These are phyloP conservation scores for Champsocephalus gunnari DNA, from an alignment of 2,797 vertebrate genomes.

Conservation along the genomic window DNA sequence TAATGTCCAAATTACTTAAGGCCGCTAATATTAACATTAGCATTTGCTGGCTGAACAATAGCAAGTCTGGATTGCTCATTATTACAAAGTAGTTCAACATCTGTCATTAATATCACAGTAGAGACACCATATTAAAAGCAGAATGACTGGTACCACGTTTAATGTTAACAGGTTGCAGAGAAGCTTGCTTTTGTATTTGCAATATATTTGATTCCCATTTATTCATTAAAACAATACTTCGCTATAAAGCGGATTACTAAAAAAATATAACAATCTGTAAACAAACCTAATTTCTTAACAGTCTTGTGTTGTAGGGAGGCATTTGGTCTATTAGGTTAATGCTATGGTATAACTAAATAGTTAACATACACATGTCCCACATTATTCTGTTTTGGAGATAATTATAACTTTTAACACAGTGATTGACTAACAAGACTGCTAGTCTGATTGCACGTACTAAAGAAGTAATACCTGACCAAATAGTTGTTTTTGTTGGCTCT, in stretches of 20 bases:
- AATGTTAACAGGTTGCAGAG: not conserved
- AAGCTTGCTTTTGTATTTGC: constrained; percentile 38
- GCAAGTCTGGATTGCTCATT: not conserved
- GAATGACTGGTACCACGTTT: not conserved
- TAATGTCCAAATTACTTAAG: constrained; percentile 15
- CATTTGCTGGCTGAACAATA: constrained; percentile 10
- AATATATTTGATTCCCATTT: constrained; percentile 14
- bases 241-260: constrained; percentile 34
- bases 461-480: constrained; percentile 8
- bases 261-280: constrained; percentile 20
- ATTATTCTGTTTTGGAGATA: constrained; percentile 6
- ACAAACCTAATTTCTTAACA: constrained; percentile 21
- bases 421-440: constrained; percentile 15
- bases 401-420: constrained; percentile 21
- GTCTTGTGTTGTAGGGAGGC: constrained; percentile 8
- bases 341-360: constrained; percentile 22
- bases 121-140: not conserved
- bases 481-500: not conserved
- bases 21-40: constrained; percentile 19
- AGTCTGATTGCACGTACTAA: constrained; percentile 5
- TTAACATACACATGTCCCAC: not conserved
- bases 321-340: constrained; percentile 43
- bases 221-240: constrained; percentile 15
- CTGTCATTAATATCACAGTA: not conserved
- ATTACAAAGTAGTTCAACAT: not conserved